Evolutionary conservation across 2,113 vertebrate genomes (phyloP).

Genomic region (Pteropus alecto): DNA sequence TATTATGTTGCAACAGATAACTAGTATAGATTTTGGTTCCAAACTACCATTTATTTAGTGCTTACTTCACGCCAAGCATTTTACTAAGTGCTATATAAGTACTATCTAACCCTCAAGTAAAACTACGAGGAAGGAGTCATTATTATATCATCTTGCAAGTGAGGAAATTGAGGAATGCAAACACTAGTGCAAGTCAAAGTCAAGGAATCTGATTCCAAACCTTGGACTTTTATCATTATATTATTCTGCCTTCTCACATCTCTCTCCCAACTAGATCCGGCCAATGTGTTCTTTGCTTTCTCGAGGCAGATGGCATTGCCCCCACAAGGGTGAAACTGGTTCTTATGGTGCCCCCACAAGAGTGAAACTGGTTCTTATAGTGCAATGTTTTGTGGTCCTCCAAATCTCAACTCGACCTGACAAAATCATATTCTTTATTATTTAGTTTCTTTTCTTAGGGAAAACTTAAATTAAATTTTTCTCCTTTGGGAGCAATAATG

Average conservation of each 20-base stretch:
- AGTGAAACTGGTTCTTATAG: background rate
- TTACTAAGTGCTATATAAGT: background rate
- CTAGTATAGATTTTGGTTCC: background rate
- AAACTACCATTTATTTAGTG: background rate
- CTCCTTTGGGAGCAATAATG: background rate
- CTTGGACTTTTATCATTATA: background rate
- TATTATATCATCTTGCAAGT: background rate
- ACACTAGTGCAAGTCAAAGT: background rate
- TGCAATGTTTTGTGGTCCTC: background rate
- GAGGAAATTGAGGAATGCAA: background rate
- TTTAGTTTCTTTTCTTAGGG: background rate
- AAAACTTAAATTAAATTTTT: background rate
- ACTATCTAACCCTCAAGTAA: background rate
- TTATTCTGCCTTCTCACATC: accelerated
- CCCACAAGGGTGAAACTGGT: background rate
- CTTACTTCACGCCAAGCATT: background rate
- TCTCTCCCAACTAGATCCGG: background rate
- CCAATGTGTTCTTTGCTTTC: background rate
- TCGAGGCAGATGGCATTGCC: accelerated
- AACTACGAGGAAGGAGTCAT: background rate
- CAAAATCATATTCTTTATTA: background rate
- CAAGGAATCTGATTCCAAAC: background rate
- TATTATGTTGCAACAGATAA: background rate
- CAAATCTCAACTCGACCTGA: background rate
- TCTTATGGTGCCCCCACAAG: background rate